Evolutionary conservation across 53 echinoderm and acorn worm species (phyloP).

Genomic region (Henricia sp.): DNA sequence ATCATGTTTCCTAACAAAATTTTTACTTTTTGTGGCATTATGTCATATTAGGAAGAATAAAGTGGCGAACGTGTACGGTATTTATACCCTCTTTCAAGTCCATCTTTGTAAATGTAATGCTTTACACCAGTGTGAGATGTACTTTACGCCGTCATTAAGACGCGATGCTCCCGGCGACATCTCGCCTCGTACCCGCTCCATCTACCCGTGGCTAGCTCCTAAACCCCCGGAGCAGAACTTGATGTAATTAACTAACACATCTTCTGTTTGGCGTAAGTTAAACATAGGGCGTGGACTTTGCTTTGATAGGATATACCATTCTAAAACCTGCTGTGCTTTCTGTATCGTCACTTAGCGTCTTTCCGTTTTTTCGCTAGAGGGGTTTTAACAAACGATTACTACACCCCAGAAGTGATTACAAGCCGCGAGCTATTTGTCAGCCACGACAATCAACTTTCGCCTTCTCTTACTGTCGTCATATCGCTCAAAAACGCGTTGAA

Average conservation of each 20-base stretch:
- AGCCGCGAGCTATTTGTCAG: slow-evolving; percentile 44
- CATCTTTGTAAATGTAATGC: neutral
- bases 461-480: slow-evolving; percentile 9
- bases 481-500: slow-evolving; percentile 27
- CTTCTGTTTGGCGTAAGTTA: slow-evolving; percentile 53
- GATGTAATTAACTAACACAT: slow-evolving; percentile 52
- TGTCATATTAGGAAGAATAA: no score
- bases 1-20: no score
- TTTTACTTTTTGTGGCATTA: no score
- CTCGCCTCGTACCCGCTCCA: slow-evolving; percentile 8
- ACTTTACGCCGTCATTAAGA: slow-evolving; percentile 31
- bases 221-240: slow-evolving; percentile 12
- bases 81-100: neutral
- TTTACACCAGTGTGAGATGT: slow-evolving; percentile 24
- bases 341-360: slow-evolving; percentile 3
- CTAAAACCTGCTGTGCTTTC: neutral
- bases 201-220: neutral
- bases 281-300: slow-evolving; percentile 56
- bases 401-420: slow-evolving; percentile 30
- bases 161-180: slow-evolving; percentile 28
- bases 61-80: no score
- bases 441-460: neutral
- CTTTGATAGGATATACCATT: no score
- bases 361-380: slow-evolving; percentile 8
- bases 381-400: slow-evolving; percentile 46